Evolutionary conservation across 2,888 invertebrate species (phyloP), one percentile per base, ranked within the genome.

Genomic region (Sceliomorpha sp.): DNA sequence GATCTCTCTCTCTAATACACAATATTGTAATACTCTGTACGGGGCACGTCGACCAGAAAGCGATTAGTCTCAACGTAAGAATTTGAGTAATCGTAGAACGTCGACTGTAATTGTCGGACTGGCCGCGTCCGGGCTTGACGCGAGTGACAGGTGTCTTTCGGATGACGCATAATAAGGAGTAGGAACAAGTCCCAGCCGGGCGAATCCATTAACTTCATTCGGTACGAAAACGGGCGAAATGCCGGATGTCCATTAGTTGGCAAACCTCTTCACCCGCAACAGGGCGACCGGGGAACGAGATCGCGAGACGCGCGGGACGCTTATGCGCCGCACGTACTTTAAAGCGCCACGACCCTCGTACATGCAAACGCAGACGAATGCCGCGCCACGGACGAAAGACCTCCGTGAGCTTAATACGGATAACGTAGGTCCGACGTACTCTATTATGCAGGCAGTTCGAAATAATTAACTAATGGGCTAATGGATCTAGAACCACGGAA

Each of bases 381-480:
- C 44, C 56, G 36, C 66, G 50, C 58, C 66, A 51, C 45, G 56
- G 40, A 53, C 59, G 36, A 51, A 66, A 66, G 59, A 63, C 62
- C 70, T 66, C 58, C 31, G 56, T 55, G 59, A 59, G 72, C 71
- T 75, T 73, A 75, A 74, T 74, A 58, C 67, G 70, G 74, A 73
- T 74, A 74, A 74, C 75, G 70, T 26, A 70, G 70, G 70, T 74
- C 71, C 59, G 71, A 64, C 69, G 70, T 78, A 77, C 78, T 83
- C 80, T 79, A 80, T 82, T 80, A 79, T 80, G 74, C 74, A 50
- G 20, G 63, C 67, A 73, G 74, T 76, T 76, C 76, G 75, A 80
- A 82, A 85, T 86, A 85, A 85, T 87, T 85, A 84, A 80, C 81
- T 86, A 84, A 86, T 84, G 83, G 80, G 73, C 63, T 82, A 82